Base-by-base conservation (phyloP, 2,113 vertebrate genomes). In the Tachuris rubrigastra region DNA sequence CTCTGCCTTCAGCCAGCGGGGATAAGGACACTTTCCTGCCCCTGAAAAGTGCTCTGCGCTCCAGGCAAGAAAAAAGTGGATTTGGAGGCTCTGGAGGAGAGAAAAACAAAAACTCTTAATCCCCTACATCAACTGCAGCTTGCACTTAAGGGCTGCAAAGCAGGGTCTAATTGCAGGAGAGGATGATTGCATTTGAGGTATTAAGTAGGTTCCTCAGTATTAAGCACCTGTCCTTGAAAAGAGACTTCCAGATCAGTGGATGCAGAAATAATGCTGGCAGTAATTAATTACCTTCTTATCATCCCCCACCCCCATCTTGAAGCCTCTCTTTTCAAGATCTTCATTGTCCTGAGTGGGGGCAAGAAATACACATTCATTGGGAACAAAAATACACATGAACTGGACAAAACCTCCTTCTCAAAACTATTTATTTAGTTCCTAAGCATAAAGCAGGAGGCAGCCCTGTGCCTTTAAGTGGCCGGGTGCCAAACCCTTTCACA, bases 141-240 rank as follows among this genome's bases (percentile, higher is more conserved):
- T 55, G 39, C 85, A 71, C 79, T 96, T 88, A 44, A 78, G 65
- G 53, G 68, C 75, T 88, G 37, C 90, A 90, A 90, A 81, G 41
- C 60, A 81, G 76, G 31, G 39, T 5, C 90, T 95, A 90, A 94
- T 91, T 85, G 39, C 33, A 3, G 5, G 67, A 83, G 71, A 77
- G 22, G 75, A 69, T 93, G 72, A 90, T 85, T 96, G 83, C 25
- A 20, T 93, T 86, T 75, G 41, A 86, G 50, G 47, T 39, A 35
- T 80, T 90, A 88, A 94, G 35, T 60, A 6, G 21, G 6, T 74
- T 88, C 42, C 68, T 85, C 62, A 6, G 35, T 80, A 73, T 87
- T 83, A 86, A 96, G 91, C 71, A 92, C 71, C 55, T 89, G 85
- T 31, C 83, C 75, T 95, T 93, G 88, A 88, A 93, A 92, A 52